A percentile compares a stretch with the other conserved stretches of the same genome.
Conservation (phyloP, 1,140 invertebrate species). For the Drosophila sechellia region DNA sequence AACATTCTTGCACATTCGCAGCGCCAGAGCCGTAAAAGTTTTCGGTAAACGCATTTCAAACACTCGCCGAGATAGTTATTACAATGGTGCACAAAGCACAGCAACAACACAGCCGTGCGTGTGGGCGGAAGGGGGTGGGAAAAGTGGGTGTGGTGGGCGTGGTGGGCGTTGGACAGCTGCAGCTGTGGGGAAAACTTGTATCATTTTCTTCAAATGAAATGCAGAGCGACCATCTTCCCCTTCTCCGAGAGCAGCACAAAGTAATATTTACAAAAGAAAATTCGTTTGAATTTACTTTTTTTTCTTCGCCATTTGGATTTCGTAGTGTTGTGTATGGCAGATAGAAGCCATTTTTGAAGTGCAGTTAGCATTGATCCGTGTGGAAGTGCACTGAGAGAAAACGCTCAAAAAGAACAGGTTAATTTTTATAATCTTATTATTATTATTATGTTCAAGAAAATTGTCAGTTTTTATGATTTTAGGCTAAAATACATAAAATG, state of each 20-base stretch:
- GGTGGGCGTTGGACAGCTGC: not conserved
- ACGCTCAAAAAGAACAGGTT: not conserved
- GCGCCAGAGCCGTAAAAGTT: slow-evolving; percentile 68
- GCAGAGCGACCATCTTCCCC: slow-evolving; percentile 58
- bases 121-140: not conserved
- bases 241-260: slow-evolving; percentile 28
- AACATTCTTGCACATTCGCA: slow-evolving; percentile 72
- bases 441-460: not conserved
- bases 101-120: slow-evolving; percentile 43
- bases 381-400: slow-evolving; percentile 26
- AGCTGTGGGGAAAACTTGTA: slow-evolving; percentile 58
- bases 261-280: slow-evolving; percentile 72
- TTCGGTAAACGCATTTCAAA: slow-evolving; percentile 82
- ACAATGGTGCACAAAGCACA: slow-evolving; percentile 73
- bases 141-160: too few species aligned
- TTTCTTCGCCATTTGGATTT: slow-evolving; percentile 20
- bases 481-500: too few species aligned
- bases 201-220: slow-evolving; percentile 75
- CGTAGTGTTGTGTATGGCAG: slow-evolving; percentile 50
- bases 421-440: not conserved
- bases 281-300: slow-evolving; percentile 37
- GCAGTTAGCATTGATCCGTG: slow-evolving; percentile 76
- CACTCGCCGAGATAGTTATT: slow-evolving; percentile 81
- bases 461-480: not conserved
- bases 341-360: slow-evolving; percentile 75